Base-by-base conservation (phyloP, 2,888 invertebrate species). In the Arrhopalites spinosus region DNA sequence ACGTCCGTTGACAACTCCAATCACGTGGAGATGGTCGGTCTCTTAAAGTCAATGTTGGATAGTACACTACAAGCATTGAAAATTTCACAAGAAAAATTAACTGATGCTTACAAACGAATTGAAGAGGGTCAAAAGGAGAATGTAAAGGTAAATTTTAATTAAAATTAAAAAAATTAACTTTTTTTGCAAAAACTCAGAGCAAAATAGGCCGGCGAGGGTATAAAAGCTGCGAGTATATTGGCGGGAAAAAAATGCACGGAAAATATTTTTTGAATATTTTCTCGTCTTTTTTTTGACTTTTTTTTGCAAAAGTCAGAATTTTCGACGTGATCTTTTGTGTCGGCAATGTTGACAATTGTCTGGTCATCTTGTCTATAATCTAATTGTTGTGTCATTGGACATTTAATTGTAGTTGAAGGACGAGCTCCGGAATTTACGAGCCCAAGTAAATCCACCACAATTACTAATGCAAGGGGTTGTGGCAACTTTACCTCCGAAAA, bases 401-500 rank as follows among this genome's bases (percentile, higher is more conserved):
- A n/a, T n/a, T n/a, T n/a, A n/a, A n/a, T 47, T 36, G 13, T 25
- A 75, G 75, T 47, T 75, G 11, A 63, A 75, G 36, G 70, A 75
- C 13, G 70, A 75, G 30, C 20, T 70, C 30, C 27, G 75, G 29
- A 61, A 63, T 29, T n/a, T 68, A 20, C 27, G 64, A 23, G 75
- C 75, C 50, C 61, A 70, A 70, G 30, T 64, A 13, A 70, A 47
- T 64, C 75, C 75, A 36, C 75, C 70, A 20, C 72, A 69, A 63
- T 27, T 64, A 27, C n/a, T 70, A 20, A 61, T 27, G 56, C 61
- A 45, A 25, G 61, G 45, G 0, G 23, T 71, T 0, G 53, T 56
- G 17, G 43, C 71, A 7, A 61, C 71, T 25, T 47, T 72, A 50
- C 43, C 59, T 29, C n/a, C 70, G 1, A 75, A 75, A 53, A 56